Evolutionary conservation across 2,797 vertebrate genomes (phyloP).

Genomic region (Hemibagrus guttatus): DNA sequence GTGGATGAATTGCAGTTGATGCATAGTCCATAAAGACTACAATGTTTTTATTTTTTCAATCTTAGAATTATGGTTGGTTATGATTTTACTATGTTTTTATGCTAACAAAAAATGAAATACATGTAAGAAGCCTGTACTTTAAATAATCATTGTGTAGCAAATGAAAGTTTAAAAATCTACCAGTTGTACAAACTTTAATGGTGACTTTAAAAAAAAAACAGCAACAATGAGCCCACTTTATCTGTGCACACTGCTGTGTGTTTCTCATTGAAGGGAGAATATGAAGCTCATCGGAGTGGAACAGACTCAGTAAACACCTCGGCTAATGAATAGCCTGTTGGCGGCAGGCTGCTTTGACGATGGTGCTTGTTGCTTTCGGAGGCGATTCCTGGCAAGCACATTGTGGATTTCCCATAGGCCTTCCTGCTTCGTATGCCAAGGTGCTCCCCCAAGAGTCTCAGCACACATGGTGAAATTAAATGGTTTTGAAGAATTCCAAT

Average conservation of each 20-base stretch:
- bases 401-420: slow-evolving; percentile 68
- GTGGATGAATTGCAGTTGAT: not conserved
- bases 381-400: slow-evolving; percentile 54
- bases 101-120: not conserved
- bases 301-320: slow-evolving; percentile 69
- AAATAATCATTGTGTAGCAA: not conserved
- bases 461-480: slow-evolving; percentile 70
- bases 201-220: not conserved
- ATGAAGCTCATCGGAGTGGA: slow-evolving; percentile 65
- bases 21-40: not conserved
- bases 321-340: slow-evolving; percentile 71
- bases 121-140: not conserved
- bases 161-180: not conserved
- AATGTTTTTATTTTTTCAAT: not conserved
- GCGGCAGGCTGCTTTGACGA: slow-evolving; percentile 66
- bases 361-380: slow-evolving; percentile 62
- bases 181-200: not conserved
- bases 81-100: not conserved
- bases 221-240: slow-evolving; percentile 22
- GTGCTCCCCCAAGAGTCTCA: slow-evolving; percentile 58
- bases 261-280: slow-evolving; percentile 53
- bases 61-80: not conserved
- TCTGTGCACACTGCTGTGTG: slow-evolving; percentile 54
- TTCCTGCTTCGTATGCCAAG: slow-evolving; percentile 59
- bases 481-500: slow-evolving; percentile 75